Base-by-base conservation (phyloP, 2,888 invertebrate genomes). In the Hirtodrosophila cameraria region DNA sequence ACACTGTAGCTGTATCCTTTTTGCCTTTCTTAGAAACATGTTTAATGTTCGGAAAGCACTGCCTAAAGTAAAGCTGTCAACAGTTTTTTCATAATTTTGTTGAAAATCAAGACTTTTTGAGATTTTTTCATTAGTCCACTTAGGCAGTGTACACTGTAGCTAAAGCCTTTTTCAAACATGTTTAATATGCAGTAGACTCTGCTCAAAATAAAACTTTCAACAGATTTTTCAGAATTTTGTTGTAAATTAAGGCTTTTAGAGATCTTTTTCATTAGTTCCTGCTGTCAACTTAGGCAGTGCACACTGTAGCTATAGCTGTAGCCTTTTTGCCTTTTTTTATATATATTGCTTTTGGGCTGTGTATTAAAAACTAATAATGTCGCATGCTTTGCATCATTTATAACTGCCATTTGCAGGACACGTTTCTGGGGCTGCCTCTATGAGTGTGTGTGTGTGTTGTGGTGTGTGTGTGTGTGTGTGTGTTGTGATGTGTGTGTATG, bases 321-420 rank as follows among this genome's bases (percentile, higher is more conserved):
- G 20, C 13, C 41, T n/a, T 20, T 35, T 13, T 50, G 43, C 23
- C 33, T 25, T 16, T 42, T 16, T 42, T 9, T 18, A n/a, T 18
- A 18, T 11, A 23, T 50, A 31, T 55, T 55, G 48, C 60, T 48
- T 35, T 31, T 16, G 27, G 33, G 36, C 12, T 45, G 25, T 23
- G 35, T 9, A 18, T 25, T 31, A 9, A 18, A n/a, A 58, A 38
- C 43, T 53, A 15, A 58, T 27, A 25, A 43, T 60, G 13, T 63
- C n/a, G 16, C n/a, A 15, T 30, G 33, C 54, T 23, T n/a, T 39
- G 43, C 30, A 73, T 65, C 67, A 73, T 78, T 78, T 67, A 43
- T 57, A 63, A 53, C 54, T 60, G 63, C 62, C 73, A 62, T 16
- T 28, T 25, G 42, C 75, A 75, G 57, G 33, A 23, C 18, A n/a